Evolutionary conservation across 2,888 invertebrate genomes (phyloP), one percentile per base, ranked within the genome.

Genomic region (Epiblema foenella): DNA sequence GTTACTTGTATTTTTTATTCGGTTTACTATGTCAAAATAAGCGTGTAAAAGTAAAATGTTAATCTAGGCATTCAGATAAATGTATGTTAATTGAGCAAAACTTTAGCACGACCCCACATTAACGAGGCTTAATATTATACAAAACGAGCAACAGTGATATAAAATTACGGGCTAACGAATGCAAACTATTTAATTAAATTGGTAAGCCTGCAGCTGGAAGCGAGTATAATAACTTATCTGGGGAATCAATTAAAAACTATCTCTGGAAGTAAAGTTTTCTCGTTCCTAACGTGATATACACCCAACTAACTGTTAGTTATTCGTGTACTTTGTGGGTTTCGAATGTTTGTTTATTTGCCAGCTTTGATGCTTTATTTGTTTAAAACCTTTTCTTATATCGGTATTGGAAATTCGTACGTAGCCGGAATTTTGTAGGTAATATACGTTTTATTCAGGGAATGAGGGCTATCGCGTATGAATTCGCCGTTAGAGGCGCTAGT

Each of bases 221-320:
- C 59, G 69, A 54, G 68, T 58, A 60, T 67, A 74, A 72, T 72
- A 69, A 63, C 66, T 63, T 71, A 71, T 65, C 68, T 65, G 75
- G 69, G 70, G 76, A 81, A 84, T 87, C 84, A 85, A 85, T 87
- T 86, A 86, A 86, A 85, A 86, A 84, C 82, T 84, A 81, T 79
- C 76, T 76, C 77, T 76, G 65, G 57, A 74, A 80, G 80, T 74
- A 79, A 86, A 83, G 83, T 86, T 84, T 75, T 76, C 78, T 77
- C 76, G 77, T 77, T 76, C 74, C 70, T n/a, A 76, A 78, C 77
- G 80, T 86, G 85, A 87, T 87, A 86, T 86, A 24, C 24, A 4
- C 24, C 24, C 24, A 24, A 24, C 24, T 66, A 66, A 66, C 66
- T 66, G 29, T 20, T 54, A 37, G 49, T 42, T 62, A 33, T 33